These are phyloP conservation scores for Lycocerus yunnanus DNA, from an alignment of 2,888 invertebrate genomes.

Conservation along the genomic window DNA sequence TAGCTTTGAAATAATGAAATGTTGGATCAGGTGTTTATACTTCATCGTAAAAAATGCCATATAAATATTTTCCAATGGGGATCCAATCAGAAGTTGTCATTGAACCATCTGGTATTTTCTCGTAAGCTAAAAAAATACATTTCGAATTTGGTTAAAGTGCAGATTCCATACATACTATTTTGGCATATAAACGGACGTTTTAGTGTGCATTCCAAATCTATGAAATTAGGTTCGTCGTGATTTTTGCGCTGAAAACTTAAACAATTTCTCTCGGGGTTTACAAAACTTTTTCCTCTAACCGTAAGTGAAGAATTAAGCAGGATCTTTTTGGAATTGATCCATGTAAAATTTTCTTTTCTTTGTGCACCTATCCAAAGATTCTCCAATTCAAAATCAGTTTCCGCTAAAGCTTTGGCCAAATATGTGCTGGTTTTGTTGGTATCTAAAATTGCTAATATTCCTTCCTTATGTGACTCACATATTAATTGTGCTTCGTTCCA, in stretches of 20 bases:
- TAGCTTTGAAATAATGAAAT: background rate
- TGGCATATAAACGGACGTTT: slow-evolving; percentile 45
- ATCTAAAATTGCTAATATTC: slow-evolving; percentile 7
- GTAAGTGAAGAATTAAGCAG: background rate
- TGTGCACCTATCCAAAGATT: slow-evolving; percentile 14
- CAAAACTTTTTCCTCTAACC: background rate
- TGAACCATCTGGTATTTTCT: background rate
- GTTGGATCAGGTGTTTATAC: background rate
- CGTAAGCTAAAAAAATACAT: slow-evolving; percentile 8
- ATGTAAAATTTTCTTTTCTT: background rate
- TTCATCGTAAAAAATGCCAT: slow-evolving; percentile 17
- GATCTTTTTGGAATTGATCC: background rate
- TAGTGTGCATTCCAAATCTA: slow-evolving; percentile 59
- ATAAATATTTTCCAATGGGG: slow-evolving; percentile 53
- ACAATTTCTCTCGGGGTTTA: background rate
- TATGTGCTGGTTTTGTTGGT: background rate
- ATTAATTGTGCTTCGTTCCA: slow-evolving; percentile 11
- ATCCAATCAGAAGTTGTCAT: slow-evolving; percentile 15
- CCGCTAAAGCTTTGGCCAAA: slow-evolving; percentile 10
- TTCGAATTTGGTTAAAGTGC: background rate
- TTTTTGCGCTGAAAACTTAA: background rate
- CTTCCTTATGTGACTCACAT: background rate
- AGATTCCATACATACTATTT: slow-evolving; percentile 2
- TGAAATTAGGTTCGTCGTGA: slow-evolving; percentile 54
- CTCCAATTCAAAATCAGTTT: slow-evolving; percentile 8